Evolutionary conservation across 2,888 invertebrate species (phyloP), one percentile per base, ranked within the genome.

Genomic region (Steinernema hermaphroditum): DNA sequence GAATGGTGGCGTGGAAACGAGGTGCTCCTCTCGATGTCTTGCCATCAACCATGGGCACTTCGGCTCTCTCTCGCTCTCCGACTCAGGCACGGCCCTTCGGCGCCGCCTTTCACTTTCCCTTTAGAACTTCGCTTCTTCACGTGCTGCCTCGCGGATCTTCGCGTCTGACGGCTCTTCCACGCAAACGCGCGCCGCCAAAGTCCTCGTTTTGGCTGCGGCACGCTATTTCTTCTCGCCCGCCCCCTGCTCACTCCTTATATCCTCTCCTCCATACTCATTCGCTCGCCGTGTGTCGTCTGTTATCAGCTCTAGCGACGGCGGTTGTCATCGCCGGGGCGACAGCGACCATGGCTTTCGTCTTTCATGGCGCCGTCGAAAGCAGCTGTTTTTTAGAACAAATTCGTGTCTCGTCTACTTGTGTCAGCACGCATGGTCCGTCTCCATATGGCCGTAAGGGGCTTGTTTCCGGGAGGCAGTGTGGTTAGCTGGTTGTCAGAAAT

Each of bases 401-500:
- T 62, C 62, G 34, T 62, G 62, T 62, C 19, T 62, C 62, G 16
- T 62, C 62, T 29, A n/a, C 16, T 62, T 29, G 27, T 24, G 34
- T 32, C 16, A 32, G 14, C 62, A 34, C 27, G 27, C 62, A 62
- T 62, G 27, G 29, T 62, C 62, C 27, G 16, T 16, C 16, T 27
- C 6, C 2, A 9, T 32, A 62, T 32, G 16, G 34, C 62, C 16
- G 29, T 29, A 9, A 62, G 14, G 32, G 32, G 29, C 62, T 24
- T 62, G 32, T 62, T 62, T 62, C 74, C 74, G 71, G 74, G 72
- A 72, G 74, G 74, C 74, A 74, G 74, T 74, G 74, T 74, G 74
- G 74, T 74, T 74, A 74, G 74, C 74, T 74, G 74, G 74, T 74
- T 74, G 74, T 72, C 71, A 71, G 49, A 50, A 44, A 69, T n/a